Evolutionary conservation across 1,140 invertebrate genomes (phyloP), one percentile per base, ranked within the genome.

Genomic region (Diprion similis): DNA sequence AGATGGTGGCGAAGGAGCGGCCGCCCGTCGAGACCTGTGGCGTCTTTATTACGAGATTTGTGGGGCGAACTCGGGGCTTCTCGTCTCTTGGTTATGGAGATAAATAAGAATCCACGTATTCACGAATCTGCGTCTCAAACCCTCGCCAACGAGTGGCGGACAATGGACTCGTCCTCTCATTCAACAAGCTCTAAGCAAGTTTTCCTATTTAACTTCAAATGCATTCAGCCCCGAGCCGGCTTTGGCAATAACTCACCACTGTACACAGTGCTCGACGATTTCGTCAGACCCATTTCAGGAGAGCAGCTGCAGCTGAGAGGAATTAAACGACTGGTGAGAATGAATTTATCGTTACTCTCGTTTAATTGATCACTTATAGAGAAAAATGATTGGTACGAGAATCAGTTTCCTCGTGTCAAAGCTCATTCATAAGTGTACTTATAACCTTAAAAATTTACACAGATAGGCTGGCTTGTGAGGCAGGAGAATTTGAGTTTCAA

Each of bases 121-220:
- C n/a, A 59, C 51, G 51, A 59, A 59, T 59, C 51, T 8, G 11
- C 51, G n/a, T 17, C 51, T 59, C 51, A 59, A 59, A 59, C 51
- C 9, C n/a, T 3, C 6, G 11, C n/a, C 51, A 9, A 17, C n/a
- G n/a, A 17, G 51, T 13, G n/a, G 51, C 51, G 51, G n/a, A 59
- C 51, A 59, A 59, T 59, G n/a, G 51, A 9, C 51, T 59, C 4
- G 51, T 15, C 11, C 51, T 59, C 11, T 17, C n/a, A 59, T 59
- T 9, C 4, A 17, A 59, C 51, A 9, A 59, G 51, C 51, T 17
- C 51, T 17, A 59, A 59, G 11, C 51, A 17, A 59, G 51, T 59
- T 59, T 59, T 59, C 51, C 51, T 59, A 59, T 59, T 59, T 59
- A 59, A 59, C 51, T 59, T 59, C 4, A 59, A 59, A 59, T 59